Evolutionary conservation across 2,113 vertebrate species (phyloP), one percentile per base, ranked within the genome.

Genomic region (Talpa occidentalis): DNA sequence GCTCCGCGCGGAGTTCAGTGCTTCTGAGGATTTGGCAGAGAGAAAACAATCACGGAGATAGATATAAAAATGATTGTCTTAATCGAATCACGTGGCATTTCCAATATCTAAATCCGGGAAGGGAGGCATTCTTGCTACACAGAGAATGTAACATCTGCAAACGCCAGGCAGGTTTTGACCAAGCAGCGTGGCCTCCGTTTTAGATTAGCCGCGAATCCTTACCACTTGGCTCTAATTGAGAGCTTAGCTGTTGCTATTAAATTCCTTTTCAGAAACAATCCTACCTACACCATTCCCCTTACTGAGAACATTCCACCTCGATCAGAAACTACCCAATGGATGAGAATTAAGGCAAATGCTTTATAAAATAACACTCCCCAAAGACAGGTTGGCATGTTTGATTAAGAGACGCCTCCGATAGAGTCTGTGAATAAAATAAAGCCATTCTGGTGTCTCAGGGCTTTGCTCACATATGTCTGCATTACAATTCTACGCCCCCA

Each of bases 181-280:
- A 70, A 49, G 0, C 93, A 93, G 95, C 95, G 97, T 70, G 93
- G 94, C 86, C 97, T 97, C 94, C 67, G 17, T 94, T 97, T 94
- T 90, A 96, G 86, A 97, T 97, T 96, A 97, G 91, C 42, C 32
- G 91, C 85, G 98, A 98, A 98, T 98, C 97, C 97, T 96, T 97
- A 96, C 95, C 93, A 97, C 95, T 97, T 97, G 97, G 96, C 95
- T 98, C 96, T 98, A 97, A 98, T 97, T 97, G 97, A 96, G 94
- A 98, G 96, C 97, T 97, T 97, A 98, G 84, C 69, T 93, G 21
- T 88, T 92, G 81, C 88, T 93, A 94, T 97, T 96, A 96, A 97
- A 97, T 96, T 97, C 97, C 93, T 93, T 96, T 89, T 96, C 96
- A 78, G 97, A 97, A 96, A 95, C 83, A 96, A 92, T 67, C 28